A percentile compares a stretch with the other conserved stretches of the same genome.
Evolutionary conservation across 2,113 vertebrate species (phyloP).

Genomic region (Vulpes ferrilata): DNA sequence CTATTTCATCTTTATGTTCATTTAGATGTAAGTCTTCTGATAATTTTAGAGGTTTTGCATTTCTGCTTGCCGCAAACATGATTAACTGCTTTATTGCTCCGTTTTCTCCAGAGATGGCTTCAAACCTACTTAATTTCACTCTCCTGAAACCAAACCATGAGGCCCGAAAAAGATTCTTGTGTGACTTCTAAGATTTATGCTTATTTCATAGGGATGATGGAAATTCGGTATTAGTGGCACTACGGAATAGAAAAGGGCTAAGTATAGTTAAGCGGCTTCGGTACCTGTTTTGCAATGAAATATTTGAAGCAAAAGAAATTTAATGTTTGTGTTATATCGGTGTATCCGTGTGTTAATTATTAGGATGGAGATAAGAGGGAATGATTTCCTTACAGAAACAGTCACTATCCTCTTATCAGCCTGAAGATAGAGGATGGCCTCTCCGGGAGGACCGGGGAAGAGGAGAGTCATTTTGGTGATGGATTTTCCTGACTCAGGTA

Average conservation of each 20-base stretch:
- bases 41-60: conserved; percentile 76
- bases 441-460: background rate
- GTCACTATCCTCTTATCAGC: background rate
- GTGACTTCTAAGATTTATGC: background rate
- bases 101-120: conserved; percentile 58
- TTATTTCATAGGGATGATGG: background rate
- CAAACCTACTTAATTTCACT: conserved; percentile 48
- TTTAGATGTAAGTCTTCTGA: conserved; percentile 72
- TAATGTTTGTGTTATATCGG: background rate
- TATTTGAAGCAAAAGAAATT: conserved; percentile 27
- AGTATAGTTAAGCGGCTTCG: background rate
- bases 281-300: conserved; percentile 15
- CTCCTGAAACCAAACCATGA: conserved; percentile 40
- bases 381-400: background rate
- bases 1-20: conserved; percentile 79
- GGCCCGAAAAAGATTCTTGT: conserved; percentile 1
- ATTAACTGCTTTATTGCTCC: conserved; percentile 64
- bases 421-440: background rate
- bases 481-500: background rate
- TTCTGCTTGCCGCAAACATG: conserved; percentile 73
- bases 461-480: background rate
- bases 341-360: background rate
- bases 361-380: background rate
- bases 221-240: background rate
- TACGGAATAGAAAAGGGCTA: background rate